Evolutionary conservation across 2,797 vertebrate genomes (phyloP).

Genomic region (Phoxinus dragarum): DNA sequence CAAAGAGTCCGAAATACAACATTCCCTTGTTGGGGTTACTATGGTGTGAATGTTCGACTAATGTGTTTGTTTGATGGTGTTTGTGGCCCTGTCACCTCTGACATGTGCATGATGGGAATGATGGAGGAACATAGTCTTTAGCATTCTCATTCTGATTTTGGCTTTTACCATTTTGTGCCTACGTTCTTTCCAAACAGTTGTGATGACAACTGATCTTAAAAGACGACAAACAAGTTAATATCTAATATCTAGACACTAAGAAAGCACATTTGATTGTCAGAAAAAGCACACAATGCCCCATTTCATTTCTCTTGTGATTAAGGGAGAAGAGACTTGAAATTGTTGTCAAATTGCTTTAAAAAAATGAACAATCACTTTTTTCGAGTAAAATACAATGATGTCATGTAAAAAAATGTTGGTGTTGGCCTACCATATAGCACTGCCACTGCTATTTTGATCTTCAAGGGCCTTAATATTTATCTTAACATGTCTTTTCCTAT

Average conservation of each 20-base stretch:
- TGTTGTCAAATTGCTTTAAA: constrained; percentile 23
- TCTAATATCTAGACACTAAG: constrained; percentile 1
- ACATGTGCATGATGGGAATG: constrained; percentile 80
- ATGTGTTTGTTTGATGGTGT: constrained; percentile 52
- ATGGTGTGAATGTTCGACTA: constrained; percentile 46
- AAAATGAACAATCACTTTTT: not conserved
- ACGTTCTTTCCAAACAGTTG: constrained; percentile 44
- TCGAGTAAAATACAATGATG: constrained; percentile 18
- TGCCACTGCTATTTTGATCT: constrained; percentile 52
- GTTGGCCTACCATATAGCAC: constrained; percentile 44
- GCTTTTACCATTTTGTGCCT: constrained; percentile 56
- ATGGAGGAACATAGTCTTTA: constrained; percentile 74
- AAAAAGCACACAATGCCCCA: constrained; percentile 55
- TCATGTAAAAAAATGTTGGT: constrained; percentile 23
- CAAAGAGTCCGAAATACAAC: constrained; percentile 52
- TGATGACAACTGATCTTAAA: constrained; percentile 24
- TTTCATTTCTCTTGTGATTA: constrained; percentile 15
- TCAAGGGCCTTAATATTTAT: constrained; percentile 50
- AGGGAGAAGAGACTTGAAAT: constrained; percentile 20
- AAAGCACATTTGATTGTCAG: constrained; percentile 48
- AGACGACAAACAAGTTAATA: constrained; percentile 16
- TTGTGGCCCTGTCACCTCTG: constrained; percentile 56
- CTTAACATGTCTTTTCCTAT: constrained; percentile 46
- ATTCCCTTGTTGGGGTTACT: constrained; percentile 55
- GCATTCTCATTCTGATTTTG: constrained; percentile 51